Conservation (phyloP, 1,140 invertebrate species). For the Pentalonia nigronervosa region DNA sequence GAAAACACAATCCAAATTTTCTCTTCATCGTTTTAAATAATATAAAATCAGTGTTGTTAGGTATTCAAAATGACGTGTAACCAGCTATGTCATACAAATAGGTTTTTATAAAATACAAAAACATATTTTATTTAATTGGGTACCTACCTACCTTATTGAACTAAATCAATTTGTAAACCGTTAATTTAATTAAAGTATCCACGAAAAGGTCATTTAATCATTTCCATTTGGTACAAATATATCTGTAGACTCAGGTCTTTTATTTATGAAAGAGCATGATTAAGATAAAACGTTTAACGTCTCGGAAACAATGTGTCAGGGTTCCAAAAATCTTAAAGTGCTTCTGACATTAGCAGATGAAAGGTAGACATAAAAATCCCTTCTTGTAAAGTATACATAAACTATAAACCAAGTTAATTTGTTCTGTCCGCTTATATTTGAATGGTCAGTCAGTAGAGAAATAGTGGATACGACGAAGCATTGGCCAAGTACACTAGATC, state of each 20-base stretch:
- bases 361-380: slow-evolving; percentile 71
- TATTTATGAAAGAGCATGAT: slow-evolving; percentile 80
- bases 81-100: neutral
- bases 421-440: neutral
- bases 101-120: neutral
- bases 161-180: neutral
- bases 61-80: neutral
- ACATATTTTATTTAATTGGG: neutral
- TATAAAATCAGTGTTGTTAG: neutral
- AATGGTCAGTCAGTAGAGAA: slow-evolving; percentile 65
- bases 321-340: slow-evolving; percentile 74
- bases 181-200: neutral
- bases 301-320: slow-evolving; percentile 78
- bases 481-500: slow-evolving; percentile 85
- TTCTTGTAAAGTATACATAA: neutral
- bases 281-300: slow-evolving; percentile 82
- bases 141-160: too few relatives aligned
- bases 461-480: slow-evolving; percentile 85
- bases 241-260: slow-evolving; percentile 77
- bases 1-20: neutral
- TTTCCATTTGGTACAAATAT: slow-evolving; percentile 81
- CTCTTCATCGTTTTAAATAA: neutral
- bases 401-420: neutral
- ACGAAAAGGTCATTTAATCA: slow-evolving; percentile 70
- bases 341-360: slow-evolving; percentile 84